phyloP scores from a whole-genome alignment of 2,797 vertebrate species.

The Ambastaia sidthimunki region DNA sequence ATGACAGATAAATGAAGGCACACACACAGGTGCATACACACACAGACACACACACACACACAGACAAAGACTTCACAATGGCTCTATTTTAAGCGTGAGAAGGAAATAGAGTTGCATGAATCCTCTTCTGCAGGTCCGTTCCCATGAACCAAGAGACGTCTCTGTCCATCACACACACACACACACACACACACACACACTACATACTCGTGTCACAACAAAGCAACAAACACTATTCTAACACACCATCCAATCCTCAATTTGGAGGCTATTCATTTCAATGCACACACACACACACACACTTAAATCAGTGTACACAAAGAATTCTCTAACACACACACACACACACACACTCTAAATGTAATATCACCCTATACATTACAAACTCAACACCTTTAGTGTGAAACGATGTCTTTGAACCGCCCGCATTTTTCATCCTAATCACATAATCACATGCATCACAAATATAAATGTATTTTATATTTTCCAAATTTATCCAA shows the following conservation, averaged over 20 bases:
- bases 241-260: constrained; percentile 1
- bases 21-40: constrained; percentile 68
- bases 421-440: constrained; percentile 49
- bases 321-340: constrained; percentile 2
- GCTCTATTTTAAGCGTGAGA: constrained; percentile 97
- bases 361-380: constrained; percentile 14
- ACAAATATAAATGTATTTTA: constrained; percentile 2
- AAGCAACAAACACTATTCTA: background rate
- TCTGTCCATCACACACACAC: constrained; percentile 35
- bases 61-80: constrained; percentile 93
- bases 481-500: constrained; percentile 34
- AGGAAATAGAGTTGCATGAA: constrained; percentile 99
- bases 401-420: constrained; percentile 42
- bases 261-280: too few relatives aligned
- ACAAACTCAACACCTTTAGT: background rate
- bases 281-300: constrained; percentile 10
- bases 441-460: constrained; percentile 34
- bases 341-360: constrained; percentile 30
- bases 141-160: constrained; percentile 91
- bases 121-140: constrained; percentile 99
- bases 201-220: constrained; percentile 25
- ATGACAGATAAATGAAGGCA: constrained; percentile 64
- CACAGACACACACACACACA: constrained; percentile 44
- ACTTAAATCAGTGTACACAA: constrained; percentile 1
- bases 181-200: background rate